These are phyloP conservation scores for Apamea sordens DNA, from an alignment of 2,888 invertebrate species.

Conservation along the genomic window DNA sequence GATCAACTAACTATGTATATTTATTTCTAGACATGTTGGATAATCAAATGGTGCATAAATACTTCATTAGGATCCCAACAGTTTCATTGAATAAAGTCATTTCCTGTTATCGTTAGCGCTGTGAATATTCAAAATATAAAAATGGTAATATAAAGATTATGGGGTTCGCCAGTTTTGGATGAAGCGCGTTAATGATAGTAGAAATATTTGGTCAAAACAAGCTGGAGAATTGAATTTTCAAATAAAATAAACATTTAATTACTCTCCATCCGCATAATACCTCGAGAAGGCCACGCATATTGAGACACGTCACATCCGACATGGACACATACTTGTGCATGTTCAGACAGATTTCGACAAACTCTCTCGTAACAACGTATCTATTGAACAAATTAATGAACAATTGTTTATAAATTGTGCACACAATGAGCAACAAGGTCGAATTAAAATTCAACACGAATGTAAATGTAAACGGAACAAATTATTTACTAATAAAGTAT, in stretches of 20 bases:
- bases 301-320: slow-evolving; percentile 67
- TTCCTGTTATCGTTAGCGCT: slow-evolving; percentile 10
- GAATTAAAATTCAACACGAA: slow-evolving; percentile 52
- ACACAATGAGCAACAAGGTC: slow-evolving; percentile 47
- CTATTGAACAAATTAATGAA: slow-evolving; percentile 43
- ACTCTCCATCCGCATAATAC: slow-evolving; percentile 75
- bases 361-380: slow-evolving; percentile 43
- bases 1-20: slow-evolving; percentile 2
- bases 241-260: slow-evolving; percentile 63
- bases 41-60: slow-evolving; percentile 1
- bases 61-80: background rate
- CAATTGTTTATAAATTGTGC: slow-evolving; percentile 35
- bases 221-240: slow-evolving; percentile 1
- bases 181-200: background rate
- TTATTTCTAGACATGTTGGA: slow-evolving; percentile 21
- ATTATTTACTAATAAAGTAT: slow-evolving; percentile 36
- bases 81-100: slow-evolving; percentile 15
- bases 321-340: slow-evolving; percentile 67
- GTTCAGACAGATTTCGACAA: slow-evolving; percentile 35
- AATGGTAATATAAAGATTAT: background rate
- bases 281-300: slow-evolving; percentile 68
- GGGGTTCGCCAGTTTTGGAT: background rate
- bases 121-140: background rate
- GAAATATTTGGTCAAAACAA: background rate
- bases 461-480: slow-evolving; percentile 45